These are phyloP conservation scores for Fabriciana adippe DNA, from an alignment of 2,888 invertebrate species.

Conservation along the genomic window DNA sequence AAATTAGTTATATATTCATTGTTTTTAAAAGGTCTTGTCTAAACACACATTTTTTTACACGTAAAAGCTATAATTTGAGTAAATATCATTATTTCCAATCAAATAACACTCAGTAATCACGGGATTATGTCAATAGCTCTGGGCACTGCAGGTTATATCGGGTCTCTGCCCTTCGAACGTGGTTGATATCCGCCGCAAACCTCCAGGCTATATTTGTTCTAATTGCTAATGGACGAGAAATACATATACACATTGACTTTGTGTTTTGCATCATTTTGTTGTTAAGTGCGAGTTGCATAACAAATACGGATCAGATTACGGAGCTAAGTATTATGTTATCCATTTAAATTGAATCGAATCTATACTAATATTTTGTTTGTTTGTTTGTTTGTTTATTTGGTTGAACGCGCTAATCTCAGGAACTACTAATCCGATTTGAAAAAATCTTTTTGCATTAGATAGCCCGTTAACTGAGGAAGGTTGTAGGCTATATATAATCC, in stretches of 20 bases:
- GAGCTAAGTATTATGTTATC: no score
- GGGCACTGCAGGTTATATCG: constrained; percentile 6
- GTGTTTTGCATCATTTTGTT: neutral
- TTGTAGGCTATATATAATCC: no score
- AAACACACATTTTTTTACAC: neutral
- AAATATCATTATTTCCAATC: constrained; percentile 16
- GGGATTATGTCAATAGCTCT: constrained; percentile 13
- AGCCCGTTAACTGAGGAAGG: no score
- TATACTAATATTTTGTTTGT: no score
- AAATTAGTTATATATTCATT: neutral
- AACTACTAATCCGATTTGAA: no score
- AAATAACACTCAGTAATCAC: constrained; percentile 6
- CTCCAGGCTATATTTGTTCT: constrained; percentile 9
- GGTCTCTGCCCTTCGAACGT: constrained; percentile 15
- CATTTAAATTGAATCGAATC: no score
- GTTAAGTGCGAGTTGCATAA: neutral
- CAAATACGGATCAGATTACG: neutral
- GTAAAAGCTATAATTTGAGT: neutral
- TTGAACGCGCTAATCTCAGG: no score
- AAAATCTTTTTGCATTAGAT: no score
- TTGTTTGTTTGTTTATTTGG: no score
- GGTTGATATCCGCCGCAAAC: neutral
- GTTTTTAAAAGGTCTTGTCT: neutral
- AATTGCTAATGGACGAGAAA: neutral
- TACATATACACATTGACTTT: neutral